A percentile compares a stretch with the other conserved stretches of the same genome.
Evolutionary conservation across 2,888 invertebrate genomes (phyloP).

Genomic region (Noctua fimbriata): DNA sequence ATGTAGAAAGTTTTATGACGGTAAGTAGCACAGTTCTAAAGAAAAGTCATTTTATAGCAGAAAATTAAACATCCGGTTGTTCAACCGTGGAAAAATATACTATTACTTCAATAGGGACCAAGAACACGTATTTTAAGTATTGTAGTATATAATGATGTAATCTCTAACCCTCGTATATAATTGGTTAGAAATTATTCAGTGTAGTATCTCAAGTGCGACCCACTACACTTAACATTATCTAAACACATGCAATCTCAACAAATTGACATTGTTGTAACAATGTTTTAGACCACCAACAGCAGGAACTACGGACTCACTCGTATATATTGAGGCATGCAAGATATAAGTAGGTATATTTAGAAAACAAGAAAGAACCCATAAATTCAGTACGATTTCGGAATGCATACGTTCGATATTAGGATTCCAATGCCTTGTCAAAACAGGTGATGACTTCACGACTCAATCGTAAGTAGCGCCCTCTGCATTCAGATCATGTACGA

Average conservation of each 20-base stretch:
- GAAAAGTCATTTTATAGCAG: neutral
- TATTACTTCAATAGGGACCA: conserved; percentile 21
- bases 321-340: conserved; percentile 50
- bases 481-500: neutral
- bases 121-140: conserved; percentile 31
- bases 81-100: conserved; percentile 29
- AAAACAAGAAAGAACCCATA: conserved; percentile 52
- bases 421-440: conserved; percentile 27
- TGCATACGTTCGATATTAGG: conserved; percentile 65
- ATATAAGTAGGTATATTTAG: conserved; percentile 39
- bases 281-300: conserved; percentile 54
- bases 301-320: conserved; percentile 44
- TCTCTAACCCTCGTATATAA: neutral
- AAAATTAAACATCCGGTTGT: neutral
- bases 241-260: conserved; percentile 63
- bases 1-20: neutral
- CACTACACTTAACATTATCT: conserved; percentile 44
- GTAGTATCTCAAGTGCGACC: conserved; percentile 36
- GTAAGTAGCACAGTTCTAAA: neutral
- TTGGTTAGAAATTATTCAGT: conserved; percentile 14
- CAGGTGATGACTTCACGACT: conserved; percentile 13
- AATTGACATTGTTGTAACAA: conserved; percentile 75
- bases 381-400: conserved; percentile 76
- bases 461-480: conserved; percentile 21
- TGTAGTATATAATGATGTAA: conserved; percentile 16